Evolutionary conservation across 2,113 vertebrate genomes (phyloP).

Genomic region (Prochilodus magdalenae): DNA sequence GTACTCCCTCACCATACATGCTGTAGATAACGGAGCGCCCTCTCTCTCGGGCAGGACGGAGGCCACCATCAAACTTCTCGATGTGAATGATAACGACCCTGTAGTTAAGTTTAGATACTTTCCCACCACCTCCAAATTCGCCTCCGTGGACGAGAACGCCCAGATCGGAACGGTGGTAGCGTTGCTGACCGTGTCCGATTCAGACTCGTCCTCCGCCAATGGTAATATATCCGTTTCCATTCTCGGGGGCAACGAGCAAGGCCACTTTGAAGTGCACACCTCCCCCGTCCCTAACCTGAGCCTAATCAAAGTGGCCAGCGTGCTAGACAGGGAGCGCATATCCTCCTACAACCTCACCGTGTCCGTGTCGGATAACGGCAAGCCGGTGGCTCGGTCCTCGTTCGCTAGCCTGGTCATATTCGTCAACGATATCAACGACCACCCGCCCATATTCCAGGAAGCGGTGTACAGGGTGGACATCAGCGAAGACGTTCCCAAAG

Average conservation of each 20-base stretch:
- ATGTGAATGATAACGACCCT: slow-evolving; percentile 96
- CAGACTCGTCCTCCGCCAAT: slow-evolving; percentile 90
- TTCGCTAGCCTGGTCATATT: slow-evolving; percentile 96
- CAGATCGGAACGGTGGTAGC: slow-evolving; percentile 95
- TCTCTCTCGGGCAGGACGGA: slow-evolving; percentile 89
- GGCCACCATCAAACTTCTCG: slow-evolving; percentile 88
- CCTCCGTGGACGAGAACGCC: slow-evolving; percentile 95
- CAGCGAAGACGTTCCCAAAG: slow-evolving; percentile 90
- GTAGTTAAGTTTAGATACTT: slow-evolving; percentile 94
- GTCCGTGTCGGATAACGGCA: slow-evolving; percentile 88
- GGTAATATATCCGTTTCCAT: slow-evolving; percentile 96
- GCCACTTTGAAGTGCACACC: slow-evolving; percentile 95
- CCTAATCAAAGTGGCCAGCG: slow-evolving; percentile 94
- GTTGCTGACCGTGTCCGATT: slow-evolving; percentile 92
- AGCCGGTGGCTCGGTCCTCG: slow-evolving; percentile 85
- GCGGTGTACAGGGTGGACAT: slow-evolving; percentile 88
- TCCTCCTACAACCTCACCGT: slow-evolving; percentile 97
- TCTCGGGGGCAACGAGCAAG: slow-evolving; percentile 93
- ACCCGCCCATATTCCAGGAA: slow-evolving; percentile 92
- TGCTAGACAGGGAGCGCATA: slow-evolving; percentile 93
- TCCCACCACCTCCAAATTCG: slow-evolving; percentile 92
- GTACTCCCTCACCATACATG: slow-evolving; percentile 92
- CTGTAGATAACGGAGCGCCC: slow-evolving; percentile 86
- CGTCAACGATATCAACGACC: slow-evolving; percentile 97
- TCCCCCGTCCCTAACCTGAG: slow-evolving; percentile 96